phyloP scores from a whole-genome alignment of 35 echinoderm and acorn worm species.

The Acanthaster planci region DNA sequence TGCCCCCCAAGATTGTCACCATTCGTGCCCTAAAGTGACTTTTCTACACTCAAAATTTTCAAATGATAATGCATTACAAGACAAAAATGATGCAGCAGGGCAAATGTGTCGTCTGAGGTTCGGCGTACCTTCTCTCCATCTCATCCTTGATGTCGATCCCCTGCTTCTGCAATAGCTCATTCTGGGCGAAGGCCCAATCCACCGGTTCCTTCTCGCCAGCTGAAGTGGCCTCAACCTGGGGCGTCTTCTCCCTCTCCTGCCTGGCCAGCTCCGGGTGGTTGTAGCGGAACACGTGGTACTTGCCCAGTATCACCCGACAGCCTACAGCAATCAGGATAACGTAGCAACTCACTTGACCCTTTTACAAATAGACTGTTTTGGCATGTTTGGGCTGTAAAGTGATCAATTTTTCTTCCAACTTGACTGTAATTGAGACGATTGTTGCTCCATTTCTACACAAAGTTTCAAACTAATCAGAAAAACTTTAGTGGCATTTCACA shows the following conservation, averaged over 20 bases:
- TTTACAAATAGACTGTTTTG: not conserved
- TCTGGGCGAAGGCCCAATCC: conserved; percentile 94
- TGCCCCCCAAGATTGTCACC: no score
- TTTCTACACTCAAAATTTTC: no score
- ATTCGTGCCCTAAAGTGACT: no score
- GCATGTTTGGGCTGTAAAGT: not conserved
- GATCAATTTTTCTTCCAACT: no score
- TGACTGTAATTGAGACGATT: no score
- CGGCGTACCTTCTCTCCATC: conserved; percentile 98
- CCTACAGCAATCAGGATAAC: conserved; percentile 32
- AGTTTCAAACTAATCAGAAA: no score
- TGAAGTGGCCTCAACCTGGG: conserved; percentile 43
- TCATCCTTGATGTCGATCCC: conserved; percentile 98
- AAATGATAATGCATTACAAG: no score
- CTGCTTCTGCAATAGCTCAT: conserved; percentile 89
- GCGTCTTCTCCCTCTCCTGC: conserved; percentile 70
- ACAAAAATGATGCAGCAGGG: no score
- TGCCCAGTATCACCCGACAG: conserved; percentile 91
- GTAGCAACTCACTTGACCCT: not conserved
- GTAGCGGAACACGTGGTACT: conserved; percentile 97
- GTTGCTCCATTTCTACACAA: no score
- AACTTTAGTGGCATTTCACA: no score
- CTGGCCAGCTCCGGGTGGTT: conserved; percentile 86
- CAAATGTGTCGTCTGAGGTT: no score
- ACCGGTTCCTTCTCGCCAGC: conserved; percentile 28